Evolutionary conservation across 92 coral and sea anemone genomes (phyloP), one percentile per base, ranked within the genome.

Genomic region (Umimayanthus kanabou): DNA sequence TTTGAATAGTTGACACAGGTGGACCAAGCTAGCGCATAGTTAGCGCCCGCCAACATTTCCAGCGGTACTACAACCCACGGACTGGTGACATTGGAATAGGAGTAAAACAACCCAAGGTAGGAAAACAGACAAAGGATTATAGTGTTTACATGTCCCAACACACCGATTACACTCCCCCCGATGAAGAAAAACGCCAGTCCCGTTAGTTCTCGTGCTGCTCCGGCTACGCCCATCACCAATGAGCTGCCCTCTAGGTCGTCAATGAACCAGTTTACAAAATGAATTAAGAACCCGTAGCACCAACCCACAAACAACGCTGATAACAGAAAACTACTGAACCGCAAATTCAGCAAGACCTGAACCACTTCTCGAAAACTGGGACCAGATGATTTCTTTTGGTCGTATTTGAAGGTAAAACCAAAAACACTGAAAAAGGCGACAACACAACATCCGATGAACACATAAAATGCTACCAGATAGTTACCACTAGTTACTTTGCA

Each of bases 201-300:
- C 39, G 91, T 87, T 25, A 90, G 82, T 58, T 91, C 92, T 78
- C 94, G 77, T n/a, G 90, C 85, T 9, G 94, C 89, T 76, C 93
- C 89, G 20, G 90, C 93, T 47, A 91, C 89, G 6, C 94, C 96
- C 77, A 94, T 76, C 3, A 92, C 83, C 33, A 92, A 67, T 7
- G 94, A 74, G 67, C 86, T 88, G 30, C 93, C 96, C 10, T 90
- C 91, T 64, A 94, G 73, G 28, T 94, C 96, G 53, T 94, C 96
- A 76, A 94, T 83, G 92, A 85, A 94, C 96, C 96, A 94, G 87
- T 90, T 90, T 22, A 92, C 88, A 79, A 94, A 94, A 16, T 92
- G 92, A 49, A 89, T 86, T 73, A 94, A 85, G 77, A 94, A 88
- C 88, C 61, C 92, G 85, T 49, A 91, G 37, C 45, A 90, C 82